These are phyloP conservation scores for Tetragonula clypearis DNA, from an alignment of 1,140 invertebrate genomes.

Conservation along the genomic window DNA sequence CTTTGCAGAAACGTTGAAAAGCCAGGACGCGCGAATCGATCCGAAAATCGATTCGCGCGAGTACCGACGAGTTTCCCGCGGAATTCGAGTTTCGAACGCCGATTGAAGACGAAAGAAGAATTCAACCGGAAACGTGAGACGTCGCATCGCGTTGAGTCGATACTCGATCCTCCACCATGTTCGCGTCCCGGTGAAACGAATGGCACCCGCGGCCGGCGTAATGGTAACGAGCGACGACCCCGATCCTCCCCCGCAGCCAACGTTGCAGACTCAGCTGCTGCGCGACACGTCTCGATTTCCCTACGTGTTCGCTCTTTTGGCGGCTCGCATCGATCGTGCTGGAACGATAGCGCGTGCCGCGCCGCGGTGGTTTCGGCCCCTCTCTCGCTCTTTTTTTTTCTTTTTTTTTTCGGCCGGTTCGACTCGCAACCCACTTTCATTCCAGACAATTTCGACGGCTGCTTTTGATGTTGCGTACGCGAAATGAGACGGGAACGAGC, in stretches of 20 bases:
- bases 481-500: slow-evolving; percentile 6
- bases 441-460: slow-evolving; percentile 60
- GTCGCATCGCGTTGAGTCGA: no score
- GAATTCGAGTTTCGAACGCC: background rate
- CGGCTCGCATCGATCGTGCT: slow-evolving; percentile 50
- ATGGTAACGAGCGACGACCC: slow-evolving; percentile 24
- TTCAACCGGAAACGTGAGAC: slow-evolving; percentile 9
- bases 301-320: slow-evolving; percentile 51
- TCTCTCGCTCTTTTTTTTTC: background rate
- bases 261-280: slow-evolving; percentile 26
- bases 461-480: slow-evolving; percentile 53
- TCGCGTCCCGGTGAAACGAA: slow-evolving; percentile 11
- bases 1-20: background rate
- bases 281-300: slow-evolving; percentile 54
- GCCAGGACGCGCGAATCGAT: background rate
- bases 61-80: no score
- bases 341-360: slow-evolving; percentile 53
- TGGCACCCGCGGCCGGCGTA: background rate
- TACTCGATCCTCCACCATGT: background rate
- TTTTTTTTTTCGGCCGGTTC: slow-evolving; percentile 10
- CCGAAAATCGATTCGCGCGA: no score
- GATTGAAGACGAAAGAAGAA: background rate
- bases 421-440: slow-evolving; percentile 58
- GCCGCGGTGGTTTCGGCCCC: background rate
- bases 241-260: slow-evolving; percentile 13